Base-by-base conservation (phyloP, 2,888 invertebrate species). In the Nemotelus nigrinus region DNA sequence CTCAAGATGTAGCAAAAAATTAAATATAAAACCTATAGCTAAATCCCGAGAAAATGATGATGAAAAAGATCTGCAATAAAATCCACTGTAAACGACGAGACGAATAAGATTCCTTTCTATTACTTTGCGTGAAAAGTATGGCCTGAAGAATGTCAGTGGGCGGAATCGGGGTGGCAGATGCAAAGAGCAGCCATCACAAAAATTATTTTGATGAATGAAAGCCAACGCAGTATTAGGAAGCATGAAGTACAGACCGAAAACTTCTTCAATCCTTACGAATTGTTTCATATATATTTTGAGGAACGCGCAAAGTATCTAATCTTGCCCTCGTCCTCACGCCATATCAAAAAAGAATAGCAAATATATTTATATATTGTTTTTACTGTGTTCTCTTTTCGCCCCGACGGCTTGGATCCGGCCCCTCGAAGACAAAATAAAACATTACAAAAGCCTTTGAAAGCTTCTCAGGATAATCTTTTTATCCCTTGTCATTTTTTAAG, bases 401-500 rank as follows among this genome's bases (percentile, higher is more conserved):
- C 47, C 71, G 2, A 57, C 10, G 10, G 25, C 63, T 39, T 3
- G 5, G 7, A 10, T 7, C 4, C 57, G 50, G 48, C n/a, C 39
- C 1, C 50, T 3, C 8, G 4, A 48, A 41, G n/a, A 39, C 65
- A 58, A 77, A 58, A 77, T 57, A 77, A 57, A 65, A 63, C 50
- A 53, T 45, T 39, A 76, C 57, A 53, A 68, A 68, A 68, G 53
- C 57, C 76, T 67, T 67, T 77, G 68, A 77, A 77, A 77, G 76
- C 68, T 45, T 58, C 48, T 67, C 6, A 41, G 58, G 76, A 77
- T 77, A 77, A 77, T 77, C 76, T 68, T 68, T 41, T 58, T 57
- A 77, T 77, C 47, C 76, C 68, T 77, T 77, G 76, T 77, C 67
- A 77, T 77, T 77, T 68, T 77, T 77, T 55, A 68, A 77, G 76